These are phyloP conservation scores for Coleophora flavipennella DNA, from an alignment of 2,888 invertebrate species.

Conservation along the genomic window DNA sequence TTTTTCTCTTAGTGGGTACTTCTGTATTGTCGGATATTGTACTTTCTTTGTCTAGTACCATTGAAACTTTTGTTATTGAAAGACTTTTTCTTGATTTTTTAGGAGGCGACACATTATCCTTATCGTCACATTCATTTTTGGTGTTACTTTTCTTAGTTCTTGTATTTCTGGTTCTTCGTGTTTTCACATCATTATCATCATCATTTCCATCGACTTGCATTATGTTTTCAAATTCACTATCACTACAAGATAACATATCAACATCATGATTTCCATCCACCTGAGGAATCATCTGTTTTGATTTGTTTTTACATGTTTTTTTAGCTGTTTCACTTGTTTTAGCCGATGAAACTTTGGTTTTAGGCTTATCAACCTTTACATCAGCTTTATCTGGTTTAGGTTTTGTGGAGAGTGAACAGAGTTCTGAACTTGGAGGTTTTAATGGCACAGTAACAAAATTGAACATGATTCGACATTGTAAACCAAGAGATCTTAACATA, in stretches of 20 bases:
- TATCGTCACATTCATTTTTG: slow-evolving; percentile 6
- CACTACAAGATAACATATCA: slow-evolving; percentile 18
- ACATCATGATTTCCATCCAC: slow-evolving; percentile 73
- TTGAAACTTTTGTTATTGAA: neutral
- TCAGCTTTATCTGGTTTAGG: slow-evolving; percentile 22
- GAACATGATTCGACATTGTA: slow-evolving; percentile 85
- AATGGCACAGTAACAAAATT: slow-evolving; percentile 85
- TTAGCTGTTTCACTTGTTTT: slow-evolving; percentile 11
- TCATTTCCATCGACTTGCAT: slow-evolving; percentile 49
- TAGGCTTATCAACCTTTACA: slow-evolving; percentile 13
- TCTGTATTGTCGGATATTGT: too few species aligned
- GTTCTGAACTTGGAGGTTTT: slow-evolving; percentile 76
- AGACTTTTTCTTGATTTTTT: slow-evolving; percentile 34
- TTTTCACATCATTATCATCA: slow-evolving; percentile 29
- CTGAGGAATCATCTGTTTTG: slow-evolving; percentile 53
- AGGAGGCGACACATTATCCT: slow-evolving; percentile 44
- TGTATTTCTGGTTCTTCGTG: slow-evolving; percentile 27
- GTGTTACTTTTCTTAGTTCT: slow-evolving; percentile 25
- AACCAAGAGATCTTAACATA: slow-evolving; percentile 83
- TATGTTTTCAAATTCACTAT: slow-evolving; percentile 32
- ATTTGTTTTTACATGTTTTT: slow-evolving; percentile 20
- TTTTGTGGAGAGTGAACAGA: slow-evolving; percentile 74
- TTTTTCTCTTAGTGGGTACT: too few species aligned
- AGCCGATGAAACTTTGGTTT: slow-evolving; percentile 1
- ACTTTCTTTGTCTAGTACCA: too few species aligned